Base-by-base conservation (phyloP, 2,113 vertebrate genomes). In the Neogale vison region DNA sequence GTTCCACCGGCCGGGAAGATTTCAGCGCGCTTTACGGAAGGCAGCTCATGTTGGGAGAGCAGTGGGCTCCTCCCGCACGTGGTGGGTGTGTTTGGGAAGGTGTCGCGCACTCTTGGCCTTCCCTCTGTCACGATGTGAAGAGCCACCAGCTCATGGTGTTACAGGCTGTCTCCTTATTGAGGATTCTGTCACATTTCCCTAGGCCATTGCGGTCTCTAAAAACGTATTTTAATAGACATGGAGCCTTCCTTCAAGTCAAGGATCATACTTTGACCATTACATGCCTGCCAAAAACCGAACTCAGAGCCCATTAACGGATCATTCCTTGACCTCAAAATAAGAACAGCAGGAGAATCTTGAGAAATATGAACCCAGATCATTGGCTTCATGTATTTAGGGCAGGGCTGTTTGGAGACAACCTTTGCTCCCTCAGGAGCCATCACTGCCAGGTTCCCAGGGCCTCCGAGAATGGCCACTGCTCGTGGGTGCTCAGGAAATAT, bases 261-360 rank as follows among this genome's bases (percentile, higher is more conserved):
- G n/a, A 11, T 36, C 23, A 29, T 55, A 63, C 17, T 77, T 92
- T 61, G 84, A 65, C 79, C 9, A 31, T 45, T 72, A 26, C 45
- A 76, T 8, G 13, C 42, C 42, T 29, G 42, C 42, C 21, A 12
- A 65, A 71, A 88, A 55, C 4, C 36, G 31, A 42, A n/a, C 42
- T 34, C 12, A 50, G 1, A n/a, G 13, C n/a, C 71, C 17, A 36
- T 77, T 87, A 84, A 74, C 21, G 17, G 34, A 89, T 93, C 50
- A 36, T 87, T 88, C 65, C 74, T 95, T 94, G 52, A 72, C 45
- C 80, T 71, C 26, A 36, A 92, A 69, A 45, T 47, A 96, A 74
- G 61, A 95, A 31, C 15, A 89, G 61, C 42, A 76, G 80, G 63
- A 76, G 31, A 57, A 13, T 31, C 74, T 61, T 6, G 31, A 89